Percentiles rank a stretch among this genome's conserved stretches.
These are phyloP conservation scores for Scaptomyza parva DNA, from an alignment of 2,888 invertebrate genomes.

Conservation along the genomic window DNA sequence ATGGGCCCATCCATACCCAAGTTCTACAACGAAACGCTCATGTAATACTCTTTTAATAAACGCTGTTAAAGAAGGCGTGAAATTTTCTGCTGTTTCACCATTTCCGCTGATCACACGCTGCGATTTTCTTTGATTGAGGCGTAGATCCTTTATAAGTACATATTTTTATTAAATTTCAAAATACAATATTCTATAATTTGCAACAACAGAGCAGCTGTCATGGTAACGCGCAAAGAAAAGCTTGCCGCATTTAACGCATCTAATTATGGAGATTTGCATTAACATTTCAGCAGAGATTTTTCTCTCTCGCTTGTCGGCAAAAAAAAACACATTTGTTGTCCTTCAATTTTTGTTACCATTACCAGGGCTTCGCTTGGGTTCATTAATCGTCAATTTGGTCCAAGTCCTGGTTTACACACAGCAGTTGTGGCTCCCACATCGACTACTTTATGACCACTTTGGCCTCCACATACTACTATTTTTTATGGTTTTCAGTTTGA, in stretches of 20 bases:
- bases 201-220: constrained; percentile 42
- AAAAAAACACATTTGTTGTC: too few species aligned
- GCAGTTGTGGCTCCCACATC: constrained; percentile 44
- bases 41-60: constrained; percentile 75
- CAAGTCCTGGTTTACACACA: constrained; percentile 19
- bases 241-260: background rate
- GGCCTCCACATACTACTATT: constrained; percentile 22
- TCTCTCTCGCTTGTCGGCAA: too few species aligned
- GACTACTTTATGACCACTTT: constrained; percentile 24
- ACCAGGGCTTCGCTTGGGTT: constrained; percentile 1
- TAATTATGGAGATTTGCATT: constrained; percentile 6
- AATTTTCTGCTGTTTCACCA: constrained; percentile 67
- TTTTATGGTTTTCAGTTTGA: constrained; percentile 58
- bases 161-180: constrained; percentile 60
- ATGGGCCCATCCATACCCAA: constrained; percentile 26
- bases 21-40: constrained; percentile 21
- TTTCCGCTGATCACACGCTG: constrained; percentile 64
- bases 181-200: constrained; percentile 59
- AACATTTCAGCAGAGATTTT: background rate
- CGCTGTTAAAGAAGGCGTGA: constrained; percentile 81
- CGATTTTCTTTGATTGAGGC: constrained; percentile 38
- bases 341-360: background rate
- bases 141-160: constrained; percentile 4
- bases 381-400: constrained; percentile 32
- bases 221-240: constrained; percentile 11